These are phyloP conservation scores for Capitulum mitella DNA, from an alignment of 2,888 invertebrate genomes.

Conservation along the genomic window DNA sequence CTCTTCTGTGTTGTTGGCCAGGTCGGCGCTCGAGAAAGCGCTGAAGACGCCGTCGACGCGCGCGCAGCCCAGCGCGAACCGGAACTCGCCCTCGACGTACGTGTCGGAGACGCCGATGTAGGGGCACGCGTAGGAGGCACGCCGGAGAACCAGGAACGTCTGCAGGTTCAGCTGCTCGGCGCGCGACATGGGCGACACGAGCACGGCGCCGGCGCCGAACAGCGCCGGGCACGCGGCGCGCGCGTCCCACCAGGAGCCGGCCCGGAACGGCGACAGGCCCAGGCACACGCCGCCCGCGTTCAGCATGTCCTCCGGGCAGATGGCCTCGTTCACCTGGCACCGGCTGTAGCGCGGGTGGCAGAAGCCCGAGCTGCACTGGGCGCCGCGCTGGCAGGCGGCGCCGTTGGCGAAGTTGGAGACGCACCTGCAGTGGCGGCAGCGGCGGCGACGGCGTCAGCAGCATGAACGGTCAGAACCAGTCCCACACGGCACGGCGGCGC, in stretches of 20 bases:
- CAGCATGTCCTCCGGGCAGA: neutral
- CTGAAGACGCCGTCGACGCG: neutral
- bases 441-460: neutral
- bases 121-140: neutral
- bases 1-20: neutral
- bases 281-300: conserved; percentile 1
- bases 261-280: neutral
- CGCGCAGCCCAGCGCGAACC: neutral
- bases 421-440: neutral
- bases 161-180: conserved; percentile 12
- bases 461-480: too few relatives aligned
- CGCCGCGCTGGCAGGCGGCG: neutral
- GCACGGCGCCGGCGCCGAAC: conserved; percentile 5
- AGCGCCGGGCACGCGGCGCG: neutral
- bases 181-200: neutral
- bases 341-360: neutral
- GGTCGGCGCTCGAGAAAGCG: neutral
- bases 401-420: neutral
- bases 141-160: conserved; percentile 10
- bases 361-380: neutral
- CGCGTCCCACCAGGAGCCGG: neutral
- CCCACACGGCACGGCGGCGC: too few relatives aligned
- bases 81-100: neutral
- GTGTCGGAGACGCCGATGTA: conserved; percentile 10
- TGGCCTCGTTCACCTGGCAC: neutral